Percentiles rank a stretch among this genome's conserved stretches.
Evolutionary conservation across 1,140 invertebrate genomes (phyloP).

Genomic region (Bemisia tabaci): DNA sequence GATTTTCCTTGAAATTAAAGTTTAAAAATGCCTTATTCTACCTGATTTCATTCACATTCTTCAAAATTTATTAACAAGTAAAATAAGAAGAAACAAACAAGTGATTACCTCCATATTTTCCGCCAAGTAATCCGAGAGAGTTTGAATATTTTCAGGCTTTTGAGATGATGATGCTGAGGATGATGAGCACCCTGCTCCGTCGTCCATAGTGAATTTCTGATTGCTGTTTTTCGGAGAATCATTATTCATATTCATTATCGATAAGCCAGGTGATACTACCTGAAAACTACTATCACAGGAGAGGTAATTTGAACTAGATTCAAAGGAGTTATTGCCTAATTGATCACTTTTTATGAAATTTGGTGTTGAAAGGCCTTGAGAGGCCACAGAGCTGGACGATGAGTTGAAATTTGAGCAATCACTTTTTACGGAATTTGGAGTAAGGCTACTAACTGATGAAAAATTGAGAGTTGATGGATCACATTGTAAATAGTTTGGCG

Average conservation of each 20-base stretch:
- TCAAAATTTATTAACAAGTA: neutral
- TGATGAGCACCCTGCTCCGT: neutral
- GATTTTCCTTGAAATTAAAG: too few relatives aligned
- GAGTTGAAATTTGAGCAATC: neutral
- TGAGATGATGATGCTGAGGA: neutral
- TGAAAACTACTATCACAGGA: neutral
- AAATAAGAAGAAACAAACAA: neutral
- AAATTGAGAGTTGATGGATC: too few relatives aligned
- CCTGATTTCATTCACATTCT: too few relatives aligned
- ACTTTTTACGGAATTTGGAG: too few relatives aligned
- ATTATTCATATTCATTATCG: too few relatives aligned
- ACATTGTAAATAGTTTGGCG: too few relatives aligned
- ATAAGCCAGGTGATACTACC: neutral
- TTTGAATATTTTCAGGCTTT: constrained; percentile 2
- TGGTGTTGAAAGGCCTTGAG: neutral
- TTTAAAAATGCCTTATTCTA: too few relatives aligned
- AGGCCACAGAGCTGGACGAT: neutral
- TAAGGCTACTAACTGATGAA: too few relatives aligned
- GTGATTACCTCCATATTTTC: constrained; percentile 37
- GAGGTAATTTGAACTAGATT: neutral
- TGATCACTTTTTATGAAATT: neutral
- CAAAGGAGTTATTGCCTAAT: neutral
- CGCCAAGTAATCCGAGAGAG: constrained; percentile 32
- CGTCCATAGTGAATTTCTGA: neutral
- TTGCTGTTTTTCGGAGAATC: neutral